Base-by-base conservation (phyloP, 2,888 invertebrate species). In the Pristionchus maxplancki region DNA sequence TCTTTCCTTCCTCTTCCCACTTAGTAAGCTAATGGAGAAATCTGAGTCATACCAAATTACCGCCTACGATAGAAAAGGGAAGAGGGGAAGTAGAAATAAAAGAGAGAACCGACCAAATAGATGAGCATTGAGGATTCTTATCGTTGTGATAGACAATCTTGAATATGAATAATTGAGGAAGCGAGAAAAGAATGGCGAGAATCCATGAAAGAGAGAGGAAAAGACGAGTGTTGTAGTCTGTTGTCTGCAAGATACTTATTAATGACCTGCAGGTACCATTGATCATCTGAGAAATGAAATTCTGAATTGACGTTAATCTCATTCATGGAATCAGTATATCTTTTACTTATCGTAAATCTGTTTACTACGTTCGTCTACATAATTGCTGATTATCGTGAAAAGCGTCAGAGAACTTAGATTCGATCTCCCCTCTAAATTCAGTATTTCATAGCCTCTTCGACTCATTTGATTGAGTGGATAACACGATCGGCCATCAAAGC, bases 141-240 rank as follows among this genome's bases (percentile, higher is more conserved):
- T 89, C 82, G 9, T 74, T 40, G 34, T 20, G 20, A 4, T 88
- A 88, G 9, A 82, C 81, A 17, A 90, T 84, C 9, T 90, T 89
- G 89, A 92, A 92, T 9, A 92, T 87, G 48, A 91, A 90, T 1
- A 92, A 71, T 83, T 92, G 92, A 6, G 92, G 92, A n/a, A 87
- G 40, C 9, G 92, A 91, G 85, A 91, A 91, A 17, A 91, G 82
- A 8, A 92, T 44, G 6, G 92, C 92, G 58, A 92, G 37, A 28
- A 90, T 81, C 91, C 91, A 92, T 17, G 92, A 91, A 8, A 89
- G 15, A 0, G 28, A 17, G 24, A 89, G 67, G 9, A 64, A 37
- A 0, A 53, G 67, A 28, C 50, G 64, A 24, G 64, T 48, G 44
- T 86, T 86, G 78, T 89, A 86, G 87, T 2, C 89, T 17, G n/a